Evolutionary conservation across 2,797 vertebrate species (phyloP).

Genomic region (Phataginus tetradactyla): DNA sequence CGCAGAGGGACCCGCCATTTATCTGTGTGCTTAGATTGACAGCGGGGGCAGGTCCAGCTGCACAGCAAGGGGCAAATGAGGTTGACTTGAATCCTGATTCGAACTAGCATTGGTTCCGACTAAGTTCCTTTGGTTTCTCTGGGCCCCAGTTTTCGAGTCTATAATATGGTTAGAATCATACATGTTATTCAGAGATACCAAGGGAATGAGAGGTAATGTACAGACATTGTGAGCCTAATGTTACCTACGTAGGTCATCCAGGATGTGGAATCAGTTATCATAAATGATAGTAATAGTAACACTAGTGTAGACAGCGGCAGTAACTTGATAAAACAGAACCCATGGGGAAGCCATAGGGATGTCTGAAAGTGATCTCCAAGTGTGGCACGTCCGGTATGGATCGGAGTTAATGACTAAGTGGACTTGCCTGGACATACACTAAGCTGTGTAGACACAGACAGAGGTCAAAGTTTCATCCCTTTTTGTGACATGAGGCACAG

Average conservation of each 20-base stretch:
- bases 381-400: background rate
- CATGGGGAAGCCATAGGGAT: rapidly evolving
- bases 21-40: rapidly evolving
- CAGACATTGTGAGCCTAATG: rapidly evolving
- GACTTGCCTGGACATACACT: rapidly evolving
- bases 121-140: background rate
- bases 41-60: rapidly evolving
- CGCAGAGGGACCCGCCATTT: rapidly evolving
- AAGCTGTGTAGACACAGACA: rapidly evolving
- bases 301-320: background rate
- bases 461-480: background rate
- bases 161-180: background rate
- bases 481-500: rapidly evolving
- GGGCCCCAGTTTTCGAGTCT: background rate
- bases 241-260: rapidly evolving
- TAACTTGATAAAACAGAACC: rapidly evolving
- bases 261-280: rapidly evolving
- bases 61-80: rapidly evolving
- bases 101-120: rapidly evolving
- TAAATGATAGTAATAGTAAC: rapidly evolving
- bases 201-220: rapidly evolving
- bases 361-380: background rate
- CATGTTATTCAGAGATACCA: rapidly evolving
- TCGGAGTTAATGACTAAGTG: background rate
- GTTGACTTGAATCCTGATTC: background rate